phyloP scores from a whole-genome alignment of 2,113 vertebrate species.

The Neoarius graeffei region DNA sequence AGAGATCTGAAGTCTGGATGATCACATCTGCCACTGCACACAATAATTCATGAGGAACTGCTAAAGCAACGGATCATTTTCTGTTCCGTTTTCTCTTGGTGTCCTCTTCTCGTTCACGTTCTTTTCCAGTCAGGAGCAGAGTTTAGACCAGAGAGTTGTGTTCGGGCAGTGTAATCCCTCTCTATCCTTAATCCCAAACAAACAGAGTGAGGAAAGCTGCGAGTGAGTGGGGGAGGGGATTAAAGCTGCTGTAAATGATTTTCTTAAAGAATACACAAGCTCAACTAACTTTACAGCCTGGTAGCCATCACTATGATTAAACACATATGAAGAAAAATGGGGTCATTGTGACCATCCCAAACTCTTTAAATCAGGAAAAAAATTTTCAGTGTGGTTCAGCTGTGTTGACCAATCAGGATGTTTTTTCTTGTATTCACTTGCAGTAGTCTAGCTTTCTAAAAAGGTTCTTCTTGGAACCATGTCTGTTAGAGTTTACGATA shows the following conservation, averaged over 20 bases:
- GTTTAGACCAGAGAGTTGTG: slow-evolving; percentile 23
- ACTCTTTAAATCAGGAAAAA: background rate
- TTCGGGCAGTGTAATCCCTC: slow-evolving; percentile 69
- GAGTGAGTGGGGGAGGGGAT: slow-evolving; percentile 30
- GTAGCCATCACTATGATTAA: background rate
- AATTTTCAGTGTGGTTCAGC: background rate
- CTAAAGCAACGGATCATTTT: background rate
- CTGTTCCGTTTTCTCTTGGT: background rate
- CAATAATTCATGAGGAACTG: background rate
- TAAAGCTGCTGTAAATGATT: background rate
- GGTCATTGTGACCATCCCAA: background rate
- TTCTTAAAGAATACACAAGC: background rate
- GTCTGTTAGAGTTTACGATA: background rate
- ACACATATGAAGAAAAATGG: background rate
- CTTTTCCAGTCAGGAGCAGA: background rate
- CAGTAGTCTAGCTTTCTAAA: background rate
- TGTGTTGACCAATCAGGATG: background rate
- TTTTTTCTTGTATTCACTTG: background rate
- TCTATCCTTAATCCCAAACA: slow-evolving; percentile 73
- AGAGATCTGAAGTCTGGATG: slow-evolving; percentile 9
- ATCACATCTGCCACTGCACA: background rate
- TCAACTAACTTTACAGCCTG: background rate
- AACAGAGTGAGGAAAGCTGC: slow-evolving; percentile 57
- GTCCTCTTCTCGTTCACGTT: background rate
- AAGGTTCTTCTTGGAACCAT: background rate